These are phyloP conservation scores for Latrodectus elegans DNA, from an alignment of 2,888 invertebrate genomes.

Conservation along the genomic window DNA sequence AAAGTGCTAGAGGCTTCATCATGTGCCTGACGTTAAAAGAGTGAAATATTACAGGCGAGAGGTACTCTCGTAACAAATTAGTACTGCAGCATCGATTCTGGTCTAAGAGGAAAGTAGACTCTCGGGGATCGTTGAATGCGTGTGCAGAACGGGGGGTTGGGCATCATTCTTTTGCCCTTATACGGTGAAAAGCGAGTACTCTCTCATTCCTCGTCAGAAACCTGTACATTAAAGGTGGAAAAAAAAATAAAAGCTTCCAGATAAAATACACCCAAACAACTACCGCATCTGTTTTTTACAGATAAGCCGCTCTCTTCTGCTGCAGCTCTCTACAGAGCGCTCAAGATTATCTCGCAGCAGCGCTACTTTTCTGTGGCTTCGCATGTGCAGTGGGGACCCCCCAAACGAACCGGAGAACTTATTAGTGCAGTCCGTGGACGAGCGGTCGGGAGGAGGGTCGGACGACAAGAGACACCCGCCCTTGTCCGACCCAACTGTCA, in stretches of 20 bases:
- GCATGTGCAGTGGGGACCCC: neutral
- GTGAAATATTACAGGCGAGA: no score
- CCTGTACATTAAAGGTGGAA: neutral
- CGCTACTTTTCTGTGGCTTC: neutral
- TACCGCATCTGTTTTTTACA: neutral
- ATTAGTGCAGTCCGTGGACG: neutral
- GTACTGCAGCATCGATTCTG: no score
- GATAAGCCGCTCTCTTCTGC: neutral
- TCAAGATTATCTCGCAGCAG: neutral
- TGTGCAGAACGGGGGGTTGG: neutral
- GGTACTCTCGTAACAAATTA: no score
- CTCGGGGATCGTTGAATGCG: no score
- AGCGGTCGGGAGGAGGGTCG: neutral
- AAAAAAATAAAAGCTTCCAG: neutral
- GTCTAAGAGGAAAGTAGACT: no score
- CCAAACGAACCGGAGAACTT: neutral
- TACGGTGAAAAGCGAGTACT: neutral
- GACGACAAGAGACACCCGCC: neutral
- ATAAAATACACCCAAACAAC: neutral
- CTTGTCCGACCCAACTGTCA: constrained; percentile 5
- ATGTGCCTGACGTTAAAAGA: no score
- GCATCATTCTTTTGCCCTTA: neutral
- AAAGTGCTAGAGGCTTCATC: no score
- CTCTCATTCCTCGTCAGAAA: neutral
- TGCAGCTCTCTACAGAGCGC: neutral